These are phyloP conservation scores for Bos indicus DNA, from an alignment of 2,113 vertebrate species.

Conservation along the genomic window DNA sequence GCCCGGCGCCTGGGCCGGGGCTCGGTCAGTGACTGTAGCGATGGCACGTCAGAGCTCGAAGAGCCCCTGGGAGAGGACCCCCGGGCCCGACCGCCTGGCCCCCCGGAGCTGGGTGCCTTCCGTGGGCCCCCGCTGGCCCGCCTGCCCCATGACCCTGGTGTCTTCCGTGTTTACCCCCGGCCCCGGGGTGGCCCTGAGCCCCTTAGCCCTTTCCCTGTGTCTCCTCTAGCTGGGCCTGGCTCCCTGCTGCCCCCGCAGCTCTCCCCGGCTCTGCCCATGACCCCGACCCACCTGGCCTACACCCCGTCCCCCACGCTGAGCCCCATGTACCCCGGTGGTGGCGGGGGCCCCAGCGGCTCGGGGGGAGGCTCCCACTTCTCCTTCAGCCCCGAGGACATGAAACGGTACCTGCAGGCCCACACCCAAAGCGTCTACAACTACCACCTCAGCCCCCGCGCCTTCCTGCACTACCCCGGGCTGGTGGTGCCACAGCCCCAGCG, in stretches of 20 bases:
- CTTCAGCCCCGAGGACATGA: slow-evolving; percentile 95
- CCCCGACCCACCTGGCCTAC: slow-evolving; percentile 89
- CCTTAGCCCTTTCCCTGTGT: slow-evolving; percentile 90
- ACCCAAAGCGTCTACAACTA: slow-evolving; percentile 96
- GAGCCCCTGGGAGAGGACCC: slow-evolving; percentile 84
- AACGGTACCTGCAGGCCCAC: slow-evolving; percentile 94
- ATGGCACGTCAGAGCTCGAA: slow-evolving; percentile 93
- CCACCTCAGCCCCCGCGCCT: slow-evolving; percentile 93
- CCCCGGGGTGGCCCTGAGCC: slow-evolving; percentile 81
- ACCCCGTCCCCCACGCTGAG: slow-evolving; percentile 91
- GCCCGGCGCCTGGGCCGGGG: slow-evolving; percentile 88
- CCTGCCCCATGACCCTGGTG: slow-evolving; percentile 81
- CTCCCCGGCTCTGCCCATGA: slow-evolving; percentile 91
- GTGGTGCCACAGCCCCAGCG: slow-evolving; percentile 92
- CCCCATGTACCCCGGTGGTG: slow-evolving; percentile 84
- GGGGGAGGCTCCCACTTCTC: slow-evolving; percentile 89
- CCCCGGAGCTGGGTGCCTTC: slow-evolving; percentile 76
- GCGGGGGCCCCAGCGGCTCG: slow-evolving; percentile 60
- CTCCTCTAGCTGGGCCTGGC: slow-evolving; percentile 86
- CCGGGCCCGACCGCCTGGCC: slow-evolving; percentile 75
- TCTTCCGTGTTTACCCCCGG: slow-evolving; percentile 86
- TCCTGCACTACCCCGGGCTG: slow-evolving; percentile 93
- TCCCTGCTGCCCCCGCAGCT: slow-evolving; percentile 84
- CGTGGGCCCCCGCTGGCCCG: slow-evolving; percentile 79
- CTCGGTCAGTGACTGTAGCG: slow-evolving; percentile 92